These are phyloP conservation scores for Ferdinandea cuprea DNA, from an alignment of 2,888 invertebrate species.

Conservation along the genomic window DNA sequence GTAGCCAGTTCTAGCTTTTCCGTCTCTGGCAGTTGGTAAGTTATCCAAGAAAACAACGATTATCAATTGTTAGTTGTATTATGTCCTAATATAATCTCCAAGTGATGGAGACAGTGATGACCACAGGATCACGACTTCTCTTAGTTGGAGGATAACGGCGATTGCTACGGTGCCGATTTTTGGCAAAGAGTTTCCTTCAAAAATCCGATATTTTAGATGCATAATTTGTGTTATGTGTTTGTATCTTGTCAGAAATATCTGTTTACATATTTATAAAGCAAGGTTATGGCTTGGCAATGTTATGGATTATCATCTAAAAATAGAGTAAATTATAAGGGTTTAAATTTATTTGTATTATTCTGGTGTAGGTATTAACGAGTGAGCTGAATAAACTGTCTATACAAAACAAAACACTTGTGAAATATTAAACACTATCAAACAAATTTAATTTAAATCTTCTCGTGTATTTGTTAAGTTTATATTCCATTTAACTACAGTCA, in stretches of 20 bases:
- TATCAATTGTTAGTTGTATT: conserved; percentile 8
- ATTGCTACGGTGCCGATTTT: conserved; percentile 56
- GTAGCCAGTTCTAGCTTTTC: too few species aligned
- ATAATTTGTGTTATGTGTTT: conserved; percentile 51
- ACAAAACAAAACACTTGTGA: too few species aligned
- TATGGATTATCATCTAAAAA: conserved; percentile 23
- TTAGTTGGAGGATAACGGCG: conserved; percentile 34
- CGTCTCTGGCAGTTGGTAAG: too few species aligned
- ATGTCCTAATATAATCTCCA: conserved; percentile 12
- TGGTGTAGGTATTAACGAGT: too few species aligned
- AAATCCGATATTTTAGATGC: conserved; percentile 62
- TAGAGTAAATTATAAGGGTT: neutral
- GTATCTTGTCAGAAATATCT: neutral
- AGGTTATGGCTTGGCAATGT: neutral
- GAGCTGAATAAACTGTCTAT: too few species aligned
- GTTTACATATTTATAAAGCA: conserved; percentile 25
- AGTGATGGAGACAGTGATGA: conserved; percentile 36
- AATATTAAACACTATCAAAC: too few species aligned
- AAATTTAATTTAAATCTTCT: too few species aligned
- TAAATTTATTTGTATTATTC: neutral
- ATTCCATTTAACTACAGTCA: too few species aligned
- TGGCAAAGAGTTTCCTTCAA: conserved; percentile 61
- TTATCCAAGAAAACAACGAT: too few species aligned
- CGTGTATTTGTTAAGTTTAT: too few species aligned
- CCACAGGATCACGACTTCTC: conserved; percentile 52